Conservation (phyloP, 2,888 invertebrate genomes). For the Apomyelois bistriatella region DNA sequence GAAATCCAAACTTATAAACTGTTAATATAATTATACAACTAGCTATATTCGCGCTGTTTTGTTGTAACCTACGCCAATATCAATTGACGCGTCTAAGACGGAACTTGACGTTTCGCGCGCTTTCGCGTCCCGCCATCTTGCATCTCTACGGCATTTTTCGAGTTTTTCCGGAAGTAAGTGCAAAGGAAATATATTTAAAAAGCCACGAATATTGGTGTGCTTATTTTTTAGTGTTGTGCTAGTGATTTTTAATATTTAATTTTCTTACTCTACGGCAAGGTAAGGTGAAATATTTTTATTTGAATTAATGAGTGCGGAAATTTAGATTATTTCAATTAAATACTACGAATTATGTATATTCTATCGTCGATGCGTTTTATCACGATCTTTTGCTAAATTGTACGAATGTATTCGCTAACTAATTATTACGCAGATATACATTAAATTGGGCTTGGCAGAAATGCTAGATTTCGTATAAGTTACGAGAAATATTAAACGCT, state of each 20-base stretch:
- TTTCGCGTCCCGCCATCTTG: constrained; percentile 53
- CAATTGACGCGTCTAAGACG: constrained; percentile 33
- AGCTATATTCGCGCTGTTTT: constrained; percentile 24
- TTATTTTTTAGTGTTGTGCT: constrained; percentile 32
- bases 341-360: constrained; percentile 2
- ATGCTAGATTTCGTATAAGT: constrained; percentile 49
- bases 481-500: constrained; percentile 55
- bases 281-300: constrained; percentile 22
- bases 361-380: constrained; percentile 7
- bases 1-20: constrained; percentile 39
- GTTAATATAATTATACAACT: constrained; percentile 33
- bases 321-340: background rate
- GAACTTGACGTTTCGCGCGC: constrained; percentile 50
- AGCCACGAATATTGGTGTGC: constrained; percentile 29
- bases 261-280: constrained; percentile 23
- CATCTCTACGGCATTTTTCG: constrained; percentile 41
- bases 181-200: constrained; percentile 37
- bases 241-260: constrained; percentile 29
- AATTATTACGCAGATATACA: constrained; percentile 58
- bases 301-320: background rate
- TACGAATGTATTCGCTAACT: constrained; percentile 33
- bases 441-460: constrained; percentile 66
- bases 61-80: constrained; percentile 28
- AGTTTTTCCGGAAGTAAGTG: constrained; percentile 60
- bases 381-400: constrained; percentile 37